Evolutionary conservation across 2,888 invertebrate genomes (phyloP).

Genomic region (Spilarctia lutea): DNA sequence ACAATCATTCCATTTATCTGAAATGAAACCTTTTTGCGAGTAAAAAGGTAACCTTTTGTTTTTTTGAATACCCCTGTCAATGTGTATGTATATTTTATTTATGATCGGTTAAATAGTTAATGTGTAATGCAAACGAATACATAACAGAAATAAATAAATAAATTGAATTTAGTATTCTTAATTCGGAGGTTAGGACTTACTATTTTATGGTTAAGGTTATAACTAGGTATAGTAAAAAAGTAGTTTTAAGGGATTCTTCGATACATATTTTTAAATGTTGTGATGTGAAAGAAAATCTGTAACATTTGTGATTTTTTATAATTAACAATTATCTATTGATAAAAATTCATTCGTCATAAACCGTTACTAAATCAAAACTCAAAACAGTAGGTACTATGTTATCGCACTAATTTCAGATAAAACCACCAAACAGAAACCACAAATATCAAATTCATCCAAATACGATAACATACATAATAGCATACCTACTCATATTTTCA

Average conservation of each 20-base stretch:
- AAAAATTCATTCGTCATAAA: background rate
- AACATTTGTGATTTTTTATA: background rate
- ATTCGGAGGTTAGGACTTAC: too few species aligned
- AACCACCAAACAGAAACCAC: constrained; percentile 1
- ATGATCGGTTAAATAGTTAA: background rate
- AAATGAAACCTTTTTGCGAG: background rate
- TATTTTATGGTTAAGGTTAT: too few species aligned
- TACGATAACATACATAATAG: constrained; percentile 2
- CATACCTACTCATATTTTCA: constrained; percentile 12
- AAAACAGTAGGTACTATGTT: background rate
- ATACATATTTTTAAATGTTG: too few species aligned
- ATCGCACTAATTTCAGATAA: background rate
- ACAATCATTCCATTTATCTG: background rate
- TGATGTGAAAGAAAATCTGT: background rate
- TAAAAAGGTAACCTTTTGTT: background rate
- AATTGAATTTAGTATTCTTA: too few species aligned
- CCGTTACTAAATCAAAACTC: background rate
- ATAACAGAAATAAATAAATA: too few species aligned
- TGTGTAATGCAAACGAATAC: too few species aligned
- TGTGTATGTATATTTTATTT: background rate
- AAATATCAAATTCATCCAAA: background rate
- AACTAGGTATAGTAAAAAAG: too few species aligned
- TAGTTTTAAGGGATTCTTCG: too few species aligned
- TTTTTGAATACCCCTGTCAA: background rate
- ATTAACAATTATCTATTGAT: background rate